These are phyloP conservation scores for Indri indri DNA, from an alignment of 2,113 vertebrate genomes.

Conservation along the genomic window DNA sequence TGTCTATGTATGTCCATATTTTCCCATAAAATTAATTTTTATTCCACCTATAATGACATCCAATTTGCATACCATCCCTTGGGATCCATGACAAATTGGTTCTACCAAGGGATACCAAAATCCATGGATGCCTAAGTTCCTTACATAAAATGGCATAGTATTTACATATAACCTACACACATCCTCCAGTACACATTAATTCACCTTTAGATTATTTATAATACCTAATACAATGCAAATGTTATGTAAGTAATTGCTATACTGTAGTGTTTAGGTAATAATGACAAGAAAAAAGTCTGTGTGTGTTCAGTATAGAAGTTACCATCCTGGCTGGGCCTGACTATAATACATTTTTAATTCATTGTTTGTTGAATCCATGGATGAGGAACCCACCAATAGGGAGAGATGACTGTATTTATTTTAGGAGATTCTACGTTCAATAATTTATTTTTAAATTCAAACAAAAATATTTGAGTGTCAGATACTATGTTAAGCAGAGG, in stretches of 20 bases:
- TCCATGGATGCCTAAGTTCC: neutral
- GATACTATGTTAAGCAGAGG: neutral
- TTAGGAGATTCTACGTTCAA: neutral
- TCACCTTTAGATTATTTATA: neutral
- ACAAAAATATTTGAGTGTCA: neutral
- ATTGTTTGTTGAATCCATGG: neutral
- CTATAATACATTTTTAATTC: neutral
- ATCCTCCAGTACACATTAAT: neutral
- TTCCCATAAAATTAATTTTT: neutral
- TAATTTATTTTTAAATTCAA: neutral
- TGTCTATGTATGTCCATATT: neutral
- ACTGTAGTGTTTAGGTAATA: neutral
- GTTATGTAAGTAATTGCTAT: neutral
- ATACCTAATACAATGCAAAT: neutral
- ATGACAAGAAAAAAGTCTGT: neutral
- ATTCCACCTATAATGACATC: neutral
- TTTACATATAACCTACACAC: neutral
- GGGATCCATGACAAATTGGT: neutral
- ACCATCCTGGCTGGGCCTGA: neutral
- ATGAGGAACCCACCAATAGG: neutral
- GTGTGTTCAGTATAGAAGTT: neutral
- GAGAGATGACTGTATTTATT: neutral
- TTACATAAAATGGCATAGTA: neutral
- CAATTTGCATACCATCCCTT: neutral
- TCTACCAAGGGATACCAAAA: neutral